Evolutionary conservation across 1,140 invertebrate genomes (phyloP).

Genomic region (Pogonomyrmex californicus): DNA sequence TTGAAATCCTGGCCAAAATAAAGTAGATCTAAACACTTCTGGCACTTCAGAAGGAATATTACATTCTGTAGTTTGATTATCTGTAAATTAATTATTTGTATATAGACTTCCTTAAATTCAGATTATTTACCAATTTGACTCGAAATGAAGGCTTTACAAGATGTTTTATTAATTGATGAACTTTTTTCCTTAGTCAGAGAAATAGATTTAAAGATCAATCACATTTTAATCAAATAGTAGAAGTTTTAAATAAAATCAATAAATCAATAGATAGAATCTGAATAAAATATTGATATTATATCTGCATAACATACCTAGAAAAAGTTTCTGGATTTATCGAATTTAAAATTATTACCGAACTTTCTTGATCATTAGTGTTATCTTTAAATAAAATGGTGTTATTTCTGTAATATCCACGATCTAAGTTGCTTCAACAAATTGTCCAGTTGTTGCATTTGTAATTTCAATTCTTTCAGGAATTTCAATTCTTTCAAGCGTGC

Average conservation of each 20-base stretch:
- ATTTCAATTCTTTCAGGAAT: no score
- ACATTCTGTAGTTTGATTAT: background rate
- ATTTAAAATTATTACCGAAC: background rate
- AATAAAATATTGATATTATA: background rate
- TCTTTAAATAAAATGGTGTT: background rate
- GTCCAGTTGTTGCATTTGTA: no score
- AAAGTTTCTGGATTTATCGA: background rate
- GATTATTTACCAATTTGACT: background rate
- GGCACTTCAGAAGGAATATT: background rate
- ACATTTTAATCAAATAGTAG: background rate
- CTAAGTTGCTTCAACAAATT: background rate
- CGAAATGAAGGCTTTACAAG: background rate
- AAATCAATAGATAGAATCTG: background rate
- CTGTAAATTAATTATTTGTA: slow-evolving; percentile 7
- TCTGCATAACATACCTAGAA: background rate
- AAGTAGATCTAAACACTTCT: background rate
- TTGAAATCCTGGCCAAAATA: slow-evolving; percentile 2
- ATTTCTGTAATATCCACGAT: background rate
- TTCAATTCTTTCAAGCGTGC: no score
- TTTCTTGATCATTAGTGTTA: background rate
- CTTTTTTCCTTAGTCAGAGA: background rate
- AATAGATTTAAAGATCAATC: background rate
- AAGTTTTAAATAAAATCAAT: no score
- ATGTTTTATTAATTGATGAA: background rate
- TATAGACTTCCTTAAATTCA: background rate